These are phyloP conservation scores for Thera britannica DNA, from an alignment of 2,888 invertebrate species.

Conservation along the genomic window DNA sequence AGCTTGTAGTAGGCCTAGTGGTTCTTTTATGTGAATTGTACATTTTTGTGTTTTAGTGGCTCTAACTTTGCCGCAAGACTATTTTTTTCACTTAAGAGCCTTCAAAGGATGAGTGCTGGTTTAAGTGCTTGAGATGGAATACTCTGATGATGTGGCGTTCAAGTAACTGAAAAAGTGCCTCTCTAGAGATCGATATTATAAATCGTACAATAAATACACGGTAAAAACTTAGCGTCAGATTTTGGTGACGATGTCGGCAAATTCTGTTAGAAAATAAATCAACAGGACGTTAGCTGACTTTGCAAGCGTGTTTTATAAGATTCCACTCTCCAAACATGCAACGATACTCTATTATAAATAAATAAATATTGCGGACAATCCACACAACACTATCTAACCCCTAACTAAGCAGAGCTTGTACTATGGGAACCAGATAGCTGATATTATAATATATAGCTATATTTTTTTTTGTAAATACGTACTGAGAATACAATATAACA, in stretches of 20 bases:
- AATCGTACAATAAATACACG: not conserved
- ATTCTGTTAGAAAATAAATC: not conserved
- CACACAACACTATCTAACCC: too few species aligned
- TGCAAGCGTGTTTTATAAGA: too few species aligned
- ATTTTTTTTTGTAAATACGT: too few species aligned
- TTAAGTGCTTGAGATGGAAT: not conserved
- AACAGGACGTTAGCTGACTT: too few species aligned
- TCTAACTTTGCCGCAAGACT: not conserved
- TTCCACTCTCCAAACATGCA: too few species aligned
- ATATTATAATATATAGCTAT: too few species aligned
- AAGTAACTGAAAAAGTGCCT: not conserved
- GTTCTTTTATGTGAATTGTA: constrained; percentile 8
- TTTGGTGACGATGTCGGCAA: not conserved
- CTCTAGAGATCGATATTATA: not conserved
- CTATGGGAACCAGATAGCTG: too few species aligned
- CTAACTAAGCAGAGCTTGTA: too few species aligned
- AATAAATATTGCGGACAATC: too few species aligned
- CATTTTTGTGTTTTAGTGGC: constrained; percentile 12
- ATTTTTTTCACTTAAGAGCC: not conserved
- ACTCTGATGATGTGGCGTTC: not conserved
- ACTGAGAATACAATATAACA: too few species aligned
- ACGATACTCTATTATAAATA: too few species aligned
- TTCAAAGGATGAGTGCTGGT: not conserved
- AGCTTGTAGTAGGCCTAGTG: not conserved
- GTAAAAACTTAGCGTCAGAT: too few species aligned